Evolutionary conservation across 2,113 vertebrate genomes (phyloP).

Genomic region (Accipiter cooperii): DNA sequence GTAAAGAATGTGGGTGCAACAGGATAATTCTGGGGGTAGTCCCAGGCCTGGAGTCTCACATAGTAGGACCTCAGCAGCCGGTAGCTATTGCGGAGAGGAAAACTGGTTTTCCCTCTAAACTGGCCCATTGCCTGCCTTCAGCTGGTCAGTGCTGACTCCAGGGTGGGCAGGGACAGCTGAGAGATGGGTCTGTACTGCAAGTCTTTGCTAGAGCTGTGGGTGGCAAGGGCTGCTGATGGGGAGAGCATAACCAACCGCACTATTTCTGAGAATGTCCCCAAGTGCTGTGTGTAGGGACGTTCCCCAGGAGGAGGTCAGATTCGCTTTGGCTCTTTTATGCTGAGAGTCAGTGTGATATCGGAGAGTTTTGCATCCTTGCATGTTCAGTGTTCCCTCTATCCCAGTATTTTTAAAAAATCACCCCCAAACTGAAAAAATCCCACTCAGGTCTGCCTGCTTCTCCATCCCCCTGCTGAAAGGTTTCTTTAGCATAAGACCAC

Average conservation of each 20-base stretch:
- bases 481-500: not conserved
- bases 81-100: not conserved
- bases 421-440: not conserved
- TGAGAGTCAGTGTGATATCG: not conserved
- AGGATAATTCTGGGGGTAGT: not conserved
- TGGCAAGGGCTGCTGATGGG: not conserved
- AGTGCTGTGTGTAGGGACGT: not conserved
- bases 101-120: not conserved
- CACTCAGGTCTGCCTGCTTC: not conserved
- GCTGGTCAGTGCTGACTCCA: not conserved
- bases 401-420: not conserved
- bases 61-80: not conserved
- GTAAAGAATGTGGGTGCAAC: not conserved
- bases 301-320: not conserved
- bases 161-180: not conserved
- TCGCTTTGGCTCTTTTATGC: not conserved
- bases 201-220: not conserved
- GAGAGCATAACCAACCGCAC: rapidly evolving
- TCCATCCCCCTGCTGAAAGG: not conserved
- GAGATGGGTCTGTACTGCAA: not conserved
- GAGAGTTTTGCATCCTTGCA: not conserved
- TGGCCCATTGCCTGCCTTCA: not conserved
- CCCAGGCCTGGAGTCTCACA: not conserved
- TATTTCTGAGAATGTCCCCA: not conserved
- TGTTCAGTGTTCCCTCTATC: not conserved